Evolutionary conservation across 2,888 invertebrate genomes (phyloP), one percentile per base, ranked within the genome.

Genomic region (Leptinotarsa tumamoca): DNA sequence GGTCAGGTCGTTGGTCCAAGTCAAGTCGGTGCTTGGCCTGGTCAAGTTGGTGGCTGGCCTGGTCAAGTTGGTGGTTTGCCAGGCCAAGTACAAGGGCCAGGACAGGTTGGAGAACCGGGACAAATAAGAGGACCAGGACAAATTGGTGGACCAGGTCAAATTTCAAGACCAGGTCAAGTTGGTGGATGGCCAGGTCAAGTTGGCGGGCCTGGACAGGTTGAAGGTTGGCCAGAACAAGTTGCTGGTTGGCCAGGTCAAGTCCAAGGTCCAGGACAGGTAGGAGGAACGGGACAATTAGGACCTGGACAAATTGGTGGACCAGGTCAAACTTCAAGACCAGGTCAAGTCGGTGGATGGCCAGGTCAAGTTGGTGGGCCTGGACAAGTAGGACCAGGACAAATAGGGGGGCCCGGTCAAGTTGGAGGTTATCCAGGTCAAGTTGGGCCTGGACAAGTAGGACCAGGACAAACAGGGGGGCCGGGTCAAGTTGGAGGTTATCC

Each of bases 221-320:
- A 70, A n/a, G 77, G 77, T 61, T 74, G 74, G 58, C 67, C 76
- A 33, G 82, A 75, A 73, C 74, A 80, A 67, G 71, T 81, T 75
- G 67, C 75, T 70, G 74, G 75, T 27, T 54, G 69, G 33, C 54
- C 61, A n/a, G 56, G 67, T 17, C 75, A 76, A 76, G 27, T 54
- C 13, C 69, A 58, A 68, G 58, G 74, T 51, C 75, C 73, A 21
- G 67, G 71, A 56, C 67, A 15, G 70, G 49, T 33, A n/a, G 56
- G 70, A 14, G 66, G 27, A 43, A 15, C 43, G 7, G 63, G 61
- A 21, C 56, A 61, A 23, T 17, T 27, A 4, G 50, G 61, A 15
- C 61, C 61, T 5, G 61, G 27, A 3, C 27, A 27, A 71, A 4
- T 75, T 14, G 58, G 76, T 56, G 21, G 76, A 71, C 50, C 23